Base-by-base conservation (phyloP, 2,888 invertebrate species). In the Andrena marginata region DNA sequence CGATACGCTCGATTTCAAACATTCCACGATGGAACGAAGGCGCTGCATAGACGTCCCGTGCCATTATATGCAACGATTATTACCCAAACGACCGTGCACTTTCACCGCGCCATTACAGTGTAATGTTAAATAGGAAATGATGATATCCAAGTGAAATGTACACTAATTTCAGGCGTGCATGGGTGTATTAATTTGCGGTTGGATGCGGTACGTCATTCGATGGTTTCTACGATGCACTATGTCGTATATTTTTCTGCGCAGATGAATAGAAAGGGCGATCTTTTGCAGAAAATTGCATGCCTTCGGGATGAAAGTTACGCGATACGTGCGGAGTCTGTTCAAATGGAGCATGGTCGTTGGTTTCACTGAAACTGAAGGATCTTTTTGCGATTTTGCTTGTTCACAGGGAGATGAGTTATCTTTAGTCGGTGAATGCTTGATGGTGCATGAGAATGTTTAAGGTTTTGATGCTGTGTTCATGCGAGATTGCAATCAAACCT, bases 1-100 rank as follows among this genome's bases (percentile, higher is more conserved):
- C 87, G 85, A 87, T 74, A 87, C 87, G 87, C 82, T 87, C 80
- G 87, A 87, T 79, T 87, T 87, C 71, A 77, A 82, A 77, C 77
- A 82, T 56, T 79, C 70, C 69, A 63, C 31, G 62, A 64, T 62
- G 73, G 65, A 59, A 73, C 79, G 69, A 59, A 48, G 59, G 64
- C 48, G 59, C 69, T 20, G 29, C 65, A 26, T 69, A 54, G 54
- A 20, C 63, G 69, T 16, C 33, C 62, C 76, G n/a, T 80, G 48
- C 72, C 63, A 35, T 75, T 74, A 49, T 70, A 35, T 49, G 31
- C 74, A 80, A 82, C 80, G 74, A 80, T 79, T 74, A 74, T 74
- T 70, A 65, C 70, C 51, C 31, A 29, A 65, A 33, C 67, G 78
- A 60, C 72, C 49, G 54, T 20, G 54, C 35, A 71, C 80, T 72